Evolutionary conservation across 2,113 vertebrate species (phyloP), one percentile per base, ranked within the genome.

Genomic region (Pseudolaguvia tuberculata): DNA sequence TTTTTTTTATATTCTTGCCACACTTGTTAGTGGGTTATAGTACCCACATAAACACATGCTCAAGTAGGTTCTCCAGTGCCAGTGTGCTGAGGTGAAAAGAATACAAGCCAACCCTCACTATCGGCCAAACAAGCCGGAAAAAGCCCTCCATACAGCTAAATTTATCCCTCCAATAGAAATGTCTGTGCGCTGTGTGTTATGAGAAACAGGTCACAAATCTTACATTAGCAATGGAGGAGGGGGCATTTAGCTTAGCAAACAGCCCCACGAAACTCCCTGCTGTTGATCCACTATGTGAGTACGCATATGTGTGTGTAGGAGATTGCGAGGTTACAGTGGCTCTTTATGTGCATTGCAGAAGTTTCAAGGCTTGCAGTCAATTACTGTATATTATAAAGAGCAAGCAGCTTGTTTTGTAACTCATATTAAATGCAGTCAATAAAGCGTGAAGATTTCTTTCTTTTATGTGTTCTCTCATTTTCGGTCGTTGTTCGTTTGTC

Each of bases 301-400:
- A 48, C 31, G 68, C 27, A 53, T 70, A 56, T 47, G 48, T 71
- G 78, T 75, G 80, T 73, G 65, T 70, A 51, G 20, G 45, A 75
- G 59, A 58, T 63, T 55, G 70, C 50, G 63, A 65, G 75, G 72
- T 72, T 76, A 84, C 83, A 83, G 83, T 77, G 68, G 55, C 62
- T 73, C 77, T 83, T 82, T 84, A 82, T 84, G 77, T 78, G 77
- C 72, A 57, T 58, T 75, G 70, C 70, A 68, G 75, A 72, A 57
- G 70, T 78, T 75, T 76, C 70, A 71, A 61, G 70, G 77, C 77
- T 51, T 75, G 69, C 68, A 70, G 57, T 78, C 77, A 83, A 79
- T 84, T 83, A 81, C 75, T 78, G 72, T 62, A 53, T 63, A 73
- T 82, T 80, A 72, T 68, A 75, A 57, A 63, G 79, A 51, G 68